These are phyloP conservation scores for Chydorus sphaericus DNA, from an alignment of 2,888 invertebrate genomes.

Conservation along the genomic window DNA sequence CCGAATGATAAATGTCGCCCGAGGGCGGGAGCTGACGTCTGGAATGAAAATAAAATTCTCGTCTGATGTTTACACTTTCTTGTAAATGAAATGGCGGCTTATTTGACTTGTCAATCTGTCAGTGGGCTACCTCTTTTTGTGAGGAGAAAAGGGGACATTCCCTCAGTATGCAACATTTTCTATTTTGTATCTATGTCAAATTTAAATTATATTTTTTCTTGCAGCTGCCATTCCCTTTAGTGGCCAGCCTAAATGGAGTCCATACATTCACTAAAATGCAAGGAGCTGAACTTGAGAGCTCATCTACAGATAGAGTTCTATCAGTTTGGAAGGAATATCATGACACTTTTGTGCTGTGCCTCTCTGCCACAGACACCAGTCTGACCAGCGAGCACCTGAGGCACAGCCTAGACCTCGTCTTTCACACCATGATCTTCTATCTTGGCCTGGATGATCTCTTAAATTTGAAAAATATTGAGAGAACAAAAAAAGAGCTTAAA, in stretches of 20 bases:
- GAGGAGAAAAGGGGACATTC: slow-evolving; percentile 63
- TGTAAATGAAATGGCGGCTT: slow-evolving; percentile 12
- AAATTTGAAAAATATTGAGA: slow-evolving; percentile 61
- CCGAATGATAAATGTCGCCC: too few species aligned
- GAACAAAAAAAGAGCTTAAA: slow-evolving; percentile 66
- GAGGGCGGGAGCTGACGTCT: too few species aligned
- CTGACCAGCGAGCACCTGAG: slow-evolving; percentile 40
- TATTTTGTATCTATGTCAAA: too few species aligned
- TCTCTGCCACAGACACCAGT: slow-evolving; percentile 53
- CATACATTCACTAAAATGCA: slow-evolving; percentile 84
- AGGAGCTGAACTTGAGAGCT: slow-evolving; percentile 52
- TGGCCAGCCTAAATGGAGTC: slow-evolving; percentile 79
- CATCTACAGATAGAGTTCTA: slow-evolving; percentile 59
- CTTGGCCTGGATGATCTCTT: slow-evolving; percentile 69
- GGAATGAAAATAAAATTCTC: too few species aligned
- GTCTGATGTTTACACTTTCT: too few species aligned
- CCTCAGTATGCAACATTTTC: slow-evolving; percentile 31
- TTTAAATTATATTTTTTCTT: too few species aligned
- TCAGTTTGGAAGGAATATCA: slow-evolving; percentile 70
- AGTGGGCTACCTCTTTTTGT: slow-evolving; percentile 71
- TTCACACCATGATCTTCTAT: slow-evolving; percentile 62
- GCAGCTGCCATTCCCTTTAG: slow-evolving; percentile 78
- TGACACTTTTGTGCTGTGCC: slow-evolving; percentile 56
- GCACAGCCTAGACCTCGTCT: slow-evolving; percentile 53
- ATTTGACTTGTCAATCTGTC: slow-evolving; percentile 11